Evolutionary conservation across 2,888 invertebrate genomes (phyloP), one percentile per base, ranked within the genome.

Genomic region (Protodeltote pygarga): DNA sequence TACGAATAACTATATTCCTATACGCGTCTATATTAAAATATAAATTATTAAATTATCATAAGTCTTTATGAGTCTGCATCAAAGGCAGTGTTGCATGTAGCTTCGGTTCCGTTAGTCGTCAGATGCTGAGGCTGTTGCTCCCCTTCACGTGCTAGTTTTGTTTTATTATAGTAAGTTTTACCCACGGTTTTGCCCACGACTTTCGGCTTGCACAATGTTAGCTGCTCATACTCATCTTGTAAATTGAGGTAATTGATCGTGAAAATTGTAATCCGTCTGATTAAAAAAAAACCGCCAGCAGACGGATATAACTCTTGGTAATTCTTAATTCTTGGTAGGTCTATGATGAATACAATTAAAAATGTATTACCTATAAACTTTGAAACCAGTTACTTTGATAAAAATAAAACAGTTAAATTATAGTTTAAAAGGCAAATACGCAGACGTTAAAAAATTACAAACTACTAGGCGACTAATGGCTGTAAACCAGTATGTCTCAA

Each of bases 111-210:
- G 64, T 57, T 75, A 75, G 67, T 63, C 59, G 68, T 55, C 54
- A 60, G 54, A 24, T 63, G 57, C 59, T 59, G 61, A 74, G 77
- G 74, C 71, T 77, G 71, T 76, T 76, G 75, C 64, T 66, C 74
- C 68, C 60, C 33, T 62, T 51, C 38, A 37, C 45, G 61, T 40
- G 61, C 63, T 69, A 62, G 64, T 67, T 73, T 65, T 48, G 39
- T 62, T 64, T 62, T 58, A 59, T 59, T 52, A 57, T 27, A 38
- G 32, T 51, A 62, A 47, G 34, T 49, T 52, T 52, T 48, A 59
- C 51, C 61, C 32, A 60, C 55, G 23, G 39, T 38, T 61, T 47
- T 50, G 42, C 15, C 44, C 21, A 37, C 37, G 11, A 63, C 42
- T 49, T 38, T 46, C 40, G 14, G 29, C 42, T 49, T 39, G 42